Conservation (phyloP, 2,888 invertebrate genomes). For the Sarcophaga caerulescens region DNA sequence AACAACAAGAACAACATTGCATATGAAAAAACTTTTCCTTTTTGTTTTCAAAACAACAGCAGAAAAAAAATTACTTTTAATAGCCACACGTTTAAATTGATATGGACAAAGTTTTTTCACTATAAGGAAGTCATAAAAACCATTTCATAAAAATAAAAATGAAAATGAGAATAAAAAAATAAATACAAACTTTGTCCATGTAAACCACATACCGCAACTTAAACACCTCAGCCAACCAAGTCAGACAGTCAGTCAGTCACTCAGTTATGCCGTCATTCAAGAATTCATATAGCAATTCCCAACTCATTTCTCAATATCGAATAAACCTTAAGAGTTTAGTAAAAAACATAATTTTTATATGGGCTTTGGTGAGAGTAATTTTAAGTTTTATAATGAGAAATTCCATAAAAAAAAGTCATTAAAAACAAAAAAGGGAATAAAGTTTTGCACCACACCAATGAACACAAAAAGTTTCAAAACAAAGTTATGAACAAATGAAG, state of each 20-base stretch:
- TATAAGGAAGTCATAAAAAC: constrained; percentile 58
- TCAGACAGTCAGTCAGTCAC: background rate
- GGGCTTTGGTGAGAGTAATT: background rate
- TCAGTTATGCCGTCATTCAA: background rate
- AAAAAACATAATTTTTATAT: background rate
- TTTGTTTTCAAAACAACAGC: constrained; percentile 25
- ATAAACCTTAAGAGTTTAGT: background rate
- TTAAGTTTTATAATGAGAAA: background rate
- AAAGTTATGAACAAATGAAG: background rate
- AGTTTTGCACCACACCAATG: background rate
- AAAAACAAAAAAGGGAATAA: background rate
- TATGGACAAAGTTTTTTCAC: constrained; percentile 49
- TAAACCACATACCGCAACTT: constrained; percentile 14
- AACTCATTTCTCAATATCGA: background rate
- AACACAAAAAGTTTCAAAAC: background rate
- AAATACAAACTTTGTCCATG: constrained; percentile 41
- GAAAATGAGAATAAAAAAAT: no score
- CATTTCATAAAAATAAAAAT: constrained; percentile 30
- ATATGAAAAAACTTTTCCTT: constrained; percentile 24
- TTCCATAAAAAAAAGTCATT: background rate
- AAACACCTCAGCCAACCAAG: background rate
- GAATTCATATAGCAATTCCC: no score
- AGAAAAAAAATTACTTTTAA: constrained; percentile 36
- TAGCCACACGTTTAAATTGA: constrained; percentile 47
- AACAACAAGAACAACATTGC: constrained; percentile 8